A percentile compares a stretch with the other conserved stretches of the same genome.
Conservation (phyloP, 1,140 invertebrate species). For the Drosophila sulfurigaster region DNA sequence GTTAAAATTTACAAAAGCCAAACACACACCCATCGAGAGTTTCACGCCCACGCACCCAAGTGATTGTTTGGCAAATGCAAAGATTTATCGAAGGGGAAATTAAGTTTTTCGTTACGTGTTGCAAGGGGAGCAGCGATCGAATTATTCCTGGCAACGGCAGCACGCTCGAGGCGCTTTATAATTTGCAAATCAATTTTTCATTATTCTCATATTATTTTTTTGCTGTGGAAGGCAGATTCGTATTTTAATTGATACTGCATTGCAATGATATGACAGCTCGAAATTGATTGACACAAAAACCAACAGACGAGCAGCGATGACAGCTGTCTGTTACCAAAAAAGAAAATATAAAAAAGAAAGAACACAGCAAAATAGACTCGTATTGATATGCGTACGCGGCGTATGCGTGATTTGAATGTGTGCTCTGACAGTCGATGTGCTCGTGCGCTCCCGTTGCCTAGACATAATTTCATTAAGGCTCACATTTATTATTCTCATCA, state of each 20-base stretch:
- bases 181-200: constrained; percentile 36
- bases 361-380: neutral
- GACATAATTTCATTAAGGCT: constrained; percentile 58
- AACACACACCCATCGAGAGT: neutral
- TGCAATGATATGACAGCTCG: constrained; percentile 33
- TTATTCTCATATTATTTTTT: neutral
- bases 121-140: neutral
- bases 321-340: constrained; percentile 48
- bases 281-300: constrained; percentile 37
- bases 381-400: constrained; percentile 65
- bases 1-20: constrained; percentile 30
- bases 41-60: neutral
- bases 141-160: constrained; percentile 14
- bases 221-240: constrained; percentile 11
- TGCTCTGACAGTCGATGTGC: constrained; percentile 36
- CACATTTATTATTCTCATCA: constrained; percentile 49
- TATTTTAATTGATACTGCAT: constrained; percentile 42
- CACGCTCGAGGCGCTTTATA: constrained; percentile 11
- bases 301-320: constrained; percentile 28
- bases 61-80: constrained; percentile 47
- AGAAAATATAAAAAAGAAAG: too few relatives aligned
- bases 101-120: constrained; percentile 19
- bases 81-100: constrained; percentile 49
- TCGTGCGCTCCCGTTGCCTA: constrained; percentile 46
- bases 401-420: constrained; percentile 76